Percentiles rank a stretch among this genome's conserved stretches.
These are phyloP conservation scores for Spondyliosoma cantharus DNA, from an alignment of 2,797 vertebrate genomes.

Conservation along the genomic window DNA sequence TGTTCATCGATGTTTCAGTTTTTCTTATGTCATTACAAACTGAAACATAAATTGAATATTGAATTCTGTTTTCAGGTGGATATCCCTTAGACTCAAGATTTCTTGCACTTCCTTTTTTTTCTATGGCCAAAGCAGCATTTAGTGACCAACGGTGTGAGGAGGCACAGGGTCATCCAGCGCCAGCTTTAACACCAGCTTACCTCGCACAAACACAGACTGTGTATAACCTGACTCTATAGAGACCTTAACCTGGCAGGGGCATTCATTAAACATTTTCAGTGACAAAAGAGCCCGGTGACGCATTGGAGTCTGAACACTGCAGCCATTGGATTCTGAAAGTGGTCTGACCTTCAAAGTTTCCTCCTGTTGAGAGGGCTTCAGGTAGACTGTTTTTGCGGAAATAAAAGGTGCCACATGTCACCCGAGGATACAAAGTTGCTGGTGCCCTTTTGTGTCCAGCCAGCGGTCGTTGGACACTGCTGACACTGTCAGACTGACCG, in stretches of 20 bases:
- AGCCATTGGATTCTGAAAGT: slow-evolving; percentile 60
- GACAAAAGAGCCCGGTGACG: slow-evolving; percentile 63
- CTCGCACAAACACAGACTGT: neutral
- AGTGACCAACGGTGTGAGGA: neutral
- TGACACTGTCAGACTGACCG: slow-evolving; percentile 52
- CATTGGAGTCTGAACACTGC: slow-evolving; percentile 32
- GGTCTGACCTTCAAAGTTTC: slow-evolving; percentile 74
- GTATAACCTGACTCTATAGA: slow-evolving; percentile 3
- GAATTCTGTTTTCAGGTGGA: too few relatives aligned
- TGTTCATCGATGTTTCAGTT: too few relatives aligned
- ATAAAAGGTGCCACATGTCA: slow-evolving; percentile 55
- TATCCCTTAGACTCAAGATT: too few relatives aligned
- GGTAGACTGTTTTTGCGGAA: slow-evolving; percentile 40
- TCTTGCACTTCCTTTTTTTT: neutral
- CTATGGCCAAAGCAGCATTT: slow-evolving; percentile 1
- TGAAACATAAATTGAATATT: too few relatives aligned
- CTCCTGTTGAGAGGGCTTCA: slow-evolving; percentile 48
- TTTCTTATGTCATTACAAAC: too few relatives aligned
- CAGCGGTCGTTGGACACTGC: slow-evolving; percentile 41
- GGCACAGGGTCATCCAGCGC: neutral
- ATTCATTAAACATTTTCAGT: slow-evolving; percentile 63
- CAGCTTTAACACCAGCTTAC: slow-evolving; percentile 11
- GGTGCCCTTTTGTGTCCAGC: slow-evolving; percentile 57
- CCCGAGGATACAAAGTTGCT: slow-evolving; percentile 40
- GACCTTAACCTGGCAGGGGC: slow-evolving; percentile 6